Conservation (phyloP, 2,797 vertebrate species). For the Sebastolobus altivelis region DNA sequence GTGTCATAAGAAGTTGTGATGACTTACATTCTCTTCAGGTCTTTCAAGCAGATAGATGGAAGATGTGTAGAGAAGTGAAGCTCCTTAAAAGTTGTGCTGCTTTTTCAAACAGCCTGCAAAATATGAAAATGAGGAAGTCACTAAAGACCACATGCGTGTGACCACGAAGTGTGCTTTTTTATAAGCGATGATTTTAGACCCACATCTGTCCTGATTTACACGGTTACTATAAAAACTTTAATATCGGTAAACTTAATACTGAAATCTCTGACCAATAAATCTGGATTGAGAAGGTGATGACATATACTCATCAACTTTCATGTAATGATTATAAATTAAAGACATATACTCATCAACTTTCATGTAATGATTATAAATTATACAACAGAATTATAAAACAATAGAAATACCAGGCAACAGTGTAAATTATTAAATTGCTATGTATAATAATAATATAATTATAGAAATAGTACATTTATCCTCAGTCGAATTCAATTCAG, state of each 20-base stretch:
- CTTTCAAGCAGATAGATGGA: background rate
- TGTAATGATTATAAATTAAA: background rate
- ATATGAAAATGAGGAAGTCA: slow-evolving; percentile 10
- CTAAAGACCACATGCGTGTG: background rate
- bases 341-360: background rate
- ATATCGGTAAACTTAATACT: no score
- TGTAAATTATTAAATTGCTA: background rate
- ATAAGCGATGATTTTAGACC: background rate
- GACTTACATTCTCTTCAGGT: slow-evolving; percentile 13
- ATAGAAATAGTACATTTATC: background rate
- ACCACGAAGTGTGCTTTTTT: background rate
- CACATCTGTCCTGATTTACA: no score
- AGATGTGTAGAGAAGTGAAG: background rate
- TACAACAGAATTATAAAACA: background rate
- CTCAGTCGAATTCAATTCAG: no score
- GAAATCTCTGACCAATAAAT: background rate
- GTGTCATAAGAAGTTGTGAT: background rate
- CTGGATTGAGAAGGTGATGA: background rate
- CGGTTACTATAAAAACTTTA: no score
- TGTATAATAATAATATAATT: background rate
- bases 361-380: no score
- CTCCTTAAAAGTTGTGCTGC: background rate
- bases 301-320: background rate
- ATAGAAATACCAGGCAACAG: background rate
- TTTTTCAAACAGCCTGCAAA: background rate